Evolutionary conservation across 2,888 invertebrate genomes (phyloP).

Genomic region (Gonocerus acuteangulatus): DNA sequence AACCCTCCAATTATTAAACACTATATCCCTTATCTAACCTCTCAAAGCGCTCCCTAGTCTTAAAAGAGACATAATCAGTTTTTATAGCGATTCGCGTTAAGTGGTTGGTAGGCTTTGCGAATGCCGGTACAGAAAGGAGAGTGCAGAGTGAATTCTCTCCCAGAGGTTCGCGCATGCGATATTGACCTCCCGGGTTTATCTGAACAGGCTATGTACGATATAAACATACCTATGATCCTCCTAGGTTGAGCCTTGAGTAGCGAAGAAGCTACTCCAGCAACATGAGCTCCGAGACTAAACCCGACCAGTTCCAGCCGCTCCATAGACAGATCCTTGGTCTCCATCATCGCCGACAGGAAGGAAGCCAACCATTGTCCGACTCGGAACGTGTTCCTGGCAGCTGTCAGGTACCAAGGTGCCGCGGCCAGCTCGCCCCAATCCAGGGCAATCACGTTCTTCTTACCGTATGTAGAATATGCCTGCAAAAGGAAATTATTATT

Average conservation of each 20-base stretch:
- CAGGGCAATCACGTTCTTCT: conserved; percentile 45
- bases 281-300: conserved; percentile 48
- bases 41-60: too few species aligned
- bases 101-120: too few species aligned
- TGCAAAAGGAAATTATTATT: too few species aligned
- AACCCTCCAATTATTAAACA: too few species aligned
- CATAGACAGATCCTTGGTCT: conserved; percentile 43
- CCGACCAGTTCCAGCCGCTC: conserved; percentile 46
- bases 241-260: conserved; percentile 49
- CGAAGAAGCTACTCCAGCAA: conserved; percentile 55
- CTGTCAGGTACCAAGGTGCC: conserved; percentile 43
- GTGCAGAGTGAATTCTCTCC: too few species aligned
- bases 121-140: too few species aligned
- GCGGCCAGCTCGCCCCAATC: conserved; percentile 46
- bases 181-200: too few species aligned
- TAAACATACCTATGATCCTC: conserved; percentile 48
- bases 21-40: too few species aligned
- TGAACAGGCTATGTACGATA: too few species aligned
- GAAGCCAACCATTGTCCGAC: conserved; percentile 42
- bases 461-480: conserved; percentile 36
- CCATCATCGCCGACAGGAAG: conserved; percentile 41
- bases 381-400: conserved; percentile 44
- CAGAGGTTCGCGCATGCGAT: too few species aligned
- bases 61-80: too few species aligned
- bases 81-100: too few species aligned